phyloP scores from a whole-genome alignment of 2,113 vertebrate species.

The Callocephalon fimbriatum region DNA sequence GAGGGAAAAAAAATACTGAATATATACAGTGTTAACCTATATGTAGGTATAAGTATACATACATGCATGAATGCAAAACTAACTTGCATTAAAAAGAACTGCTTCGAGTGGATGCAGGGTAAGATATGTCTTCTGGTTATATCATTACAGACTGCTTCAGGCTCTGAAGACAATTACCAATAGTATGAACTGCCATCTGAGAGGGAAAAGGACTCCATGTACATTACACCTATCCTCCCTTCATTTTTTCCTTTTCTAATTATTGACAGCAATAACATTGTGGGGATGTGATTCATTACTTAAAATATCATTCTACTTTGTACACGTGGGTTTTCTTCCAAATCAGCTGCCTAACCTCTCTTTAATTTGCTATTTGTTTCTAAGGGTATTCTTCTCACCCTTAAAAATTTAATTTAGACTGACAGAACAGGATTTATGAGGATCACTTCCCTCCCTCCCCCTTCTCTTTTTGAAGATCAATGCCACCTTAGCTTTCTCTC shows the following conservation, averaged over 20 bases:
- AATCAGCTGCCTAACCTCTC: neutral
- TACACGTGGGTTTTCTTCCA: neutral
- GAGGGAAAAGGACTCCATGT: neutral
- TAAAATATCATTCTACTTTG: neutral
- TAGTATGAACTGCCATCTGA: fast-evolving
- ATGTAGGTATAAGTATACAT: neutral
- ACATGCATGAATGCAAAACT: neutral
- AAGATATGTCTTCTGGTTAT: neutral
- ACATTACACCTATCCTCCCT: neutral
- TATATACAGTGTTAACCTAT: neutral
- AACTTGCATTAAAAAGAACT: neutral
- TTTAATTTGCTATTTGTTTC: neutral
- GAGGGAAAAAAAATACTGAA: neutral
- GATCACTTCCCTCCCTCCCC: neutral
- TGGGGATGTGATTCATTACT: neutral
- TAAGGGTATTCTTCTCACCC: neutral
- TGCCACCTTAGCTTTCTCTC: neutral
- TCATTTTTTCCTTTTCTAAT: neutral
- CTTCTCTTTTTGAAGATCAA: neutral
- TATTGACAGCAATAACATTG: neutral
- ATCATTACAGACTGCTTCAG: fast-evolving
- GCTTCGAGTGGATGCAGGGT: neutral
- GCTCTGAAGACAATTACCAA: neutral
- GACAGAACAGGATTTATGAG: neutral
- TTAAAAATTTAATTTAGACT: neutral